Percentiles rank a stretch among this genome's conserved stretches.
Evolutionary conservation across 2,888 invertebrate genomes (phyloP).

Genomic region (Lysandra coridon): DNA sequence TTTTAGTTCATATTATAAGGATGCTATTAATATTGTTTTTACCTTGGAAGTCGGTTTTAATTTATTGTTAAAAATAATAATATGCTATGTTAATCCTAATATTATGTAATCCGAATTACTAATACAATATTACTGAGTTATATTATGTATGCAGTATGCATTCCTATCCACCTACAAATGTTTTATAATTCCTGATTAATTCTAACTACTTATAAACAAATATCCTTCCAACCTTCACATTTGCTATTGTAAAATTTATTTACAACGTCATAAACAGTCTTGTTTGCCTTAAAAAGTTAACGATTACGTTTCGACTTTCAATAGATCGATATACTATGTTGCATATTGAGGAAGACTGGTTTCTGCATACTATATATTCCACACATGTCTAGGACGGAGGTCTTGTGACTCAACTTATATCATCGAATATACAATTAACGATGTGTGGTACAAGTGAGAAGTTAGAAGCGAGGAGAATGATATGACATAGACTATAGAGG

Average conservation of each 20-base stretch:
- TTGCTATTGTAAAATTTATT: not conserved
- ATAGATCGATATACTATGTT: not conserved
- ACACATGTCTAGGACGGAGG: slow-evolving; percentile 2
- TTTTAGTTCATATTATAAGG: too few relatives aligned
- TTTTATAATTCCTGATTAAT: too few relatives aligned
- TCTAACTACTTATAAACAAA: too few relatives aligned
- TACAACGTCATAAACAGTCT: not conserved
- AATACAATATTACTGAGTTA: not conserved
- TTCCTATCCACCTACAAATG: not conserved
- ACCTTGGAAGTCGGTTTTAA: too few relatives aligned
- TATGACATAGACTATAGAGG: not conserved
- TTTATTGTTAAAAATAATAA: too few relatives aligned
- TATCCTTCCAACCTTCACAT: not conserved
- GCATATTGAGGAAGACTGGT: not conserved
- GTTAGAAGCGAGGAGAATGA: not conserved
- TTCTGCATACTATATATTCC: not conserved
- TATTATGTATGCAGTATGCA: not conserved
- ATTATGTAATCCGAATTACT: not conserved
- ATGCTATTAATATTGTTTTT: too few relatives aligned
- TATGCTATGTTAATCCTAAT: too few relatives aligned
- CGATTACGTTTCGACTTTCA: not conserved
- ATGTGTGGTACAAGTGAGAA: not conserved
- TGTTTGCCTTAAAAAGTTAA: not conserved
- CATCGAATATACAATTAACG: not conserved
- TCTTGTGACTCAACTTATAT: slow-evolving; percentile 11